These are phyloP conservation scores for Myotis pilosus DNA, from an alignment of 2,797 vertebrate genomes.

Conservation along the genomic window DNA sequence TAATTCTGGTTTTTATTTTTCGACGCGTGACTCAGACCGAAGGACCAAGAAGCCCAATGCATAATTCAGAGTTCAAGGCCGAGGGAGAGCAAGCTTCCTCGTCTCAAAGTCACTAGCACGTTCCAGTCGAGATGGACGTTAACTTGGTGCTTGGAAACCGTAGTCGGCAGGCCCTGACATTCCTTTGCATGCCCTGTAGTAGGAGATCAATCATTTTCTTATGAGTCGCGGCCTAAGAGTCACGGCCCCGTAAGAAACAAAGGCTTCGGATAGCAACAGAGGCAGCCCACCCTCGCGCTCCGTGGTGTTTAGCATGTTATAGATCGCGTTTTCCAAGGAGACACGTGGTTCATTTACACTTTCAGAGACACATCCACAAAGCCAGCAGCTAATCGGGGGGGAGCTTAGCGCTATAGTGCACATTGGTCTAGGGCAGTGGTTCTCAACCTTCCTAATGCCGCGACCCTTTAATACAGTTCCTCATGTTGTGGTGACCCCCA, in stretches of 20 bases:
- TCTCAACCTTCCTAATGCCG: no score
- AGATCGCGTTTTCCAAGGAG: not conserved
- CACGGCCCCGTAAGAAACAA: not conserved
- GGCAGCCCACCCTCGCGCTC: not conserved
- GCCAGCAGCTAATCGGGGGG: not conserved
- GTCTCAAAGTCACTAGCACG: not conserved
- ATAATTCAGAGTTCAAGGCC: slow-evolving; percentile 25
- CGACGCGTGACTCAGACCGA: not conserved
- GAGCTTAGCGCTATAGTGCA: not conserved
- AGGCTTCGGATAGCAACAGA: not conserved
- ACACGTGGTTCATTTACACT: not conserved
- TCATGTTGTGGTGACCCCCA: no score
- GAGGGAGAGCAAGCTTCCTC: not conserved
- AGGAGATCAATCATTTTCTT: not conserved
- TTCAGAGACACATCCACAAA: not conserved
- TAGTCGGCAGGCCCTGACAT: not conserved
- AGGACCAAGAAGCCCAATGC: not conserved
- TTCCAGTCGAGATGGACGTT: not conserved
- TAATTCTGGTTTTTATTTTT: slow-evolving; percentile 64
- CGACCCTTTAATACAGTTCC: no score
- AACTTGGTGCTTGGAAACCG: slow-evolving; percentile 12
- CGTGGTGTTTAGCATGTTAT: not conserved
- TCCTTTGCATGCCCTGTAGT: not conserved
- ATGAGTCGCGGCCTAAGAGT: not conserved
- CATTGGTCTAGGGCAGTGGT: not conserved